Percentiles rank a stretch among this genome's conserved stretches.
Conservation (phyloP, 1,140 invertebrate genomes). For the Lucilia cuprina region DNA sequence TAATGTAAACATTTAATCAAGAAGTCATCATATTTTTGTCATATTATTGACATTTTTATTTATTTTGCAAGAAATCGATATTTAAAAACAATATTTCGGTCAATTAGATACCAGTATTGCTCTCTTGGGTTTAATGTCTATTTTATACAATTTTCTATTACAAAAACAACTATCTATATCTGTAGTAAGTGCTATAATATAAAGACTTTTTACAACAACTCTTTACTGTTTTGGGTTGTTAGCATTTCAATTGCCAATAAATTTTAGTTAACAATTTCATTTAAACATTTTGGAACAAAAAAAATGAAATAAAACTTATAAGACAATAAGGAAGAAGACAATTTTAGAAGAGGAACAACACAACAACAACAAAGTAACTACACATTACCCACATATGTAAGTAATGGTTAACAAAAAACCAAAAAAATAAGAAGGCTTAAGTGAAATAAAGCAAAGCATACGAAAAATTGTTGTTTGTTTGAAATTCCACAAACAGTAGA, state of each 20-base stretch:
- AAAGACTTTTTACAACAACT: too few species aligned
- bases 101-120: too few species aligned
- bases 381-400: neutral
- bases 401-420: neutral
- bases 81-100: too few species aligned
- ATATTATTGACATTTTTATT: too few species aligned
- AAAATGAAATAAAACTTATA: neutral
- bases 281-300: neutral
- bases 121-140: too few species aligned
- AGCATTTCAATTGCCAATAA: constrained; percentile 36
- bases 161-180: too few species aligned
- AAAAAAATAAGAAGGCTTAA: neutral
- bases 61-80: too few species aligned
- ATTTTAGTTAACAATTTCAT: constrained; percentile 33
- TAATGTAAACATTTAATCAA: too few species aligned
- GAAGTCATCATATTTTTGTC: too few species aligned
- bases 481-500: constrained; percentile 27
- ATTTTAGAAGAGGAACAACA: neutral
- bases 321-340: constrained; percentile 19
- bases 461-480: neutral
- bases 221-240: neutral
- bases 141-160: too few species aligned
- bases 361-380: neutral
- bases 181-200: too few species aligned
- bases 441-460: neutral